phyloP scores from a whole-genome alignment of 2,797 vertebrate species.

The Champsocephalus gunnari region DNA sequence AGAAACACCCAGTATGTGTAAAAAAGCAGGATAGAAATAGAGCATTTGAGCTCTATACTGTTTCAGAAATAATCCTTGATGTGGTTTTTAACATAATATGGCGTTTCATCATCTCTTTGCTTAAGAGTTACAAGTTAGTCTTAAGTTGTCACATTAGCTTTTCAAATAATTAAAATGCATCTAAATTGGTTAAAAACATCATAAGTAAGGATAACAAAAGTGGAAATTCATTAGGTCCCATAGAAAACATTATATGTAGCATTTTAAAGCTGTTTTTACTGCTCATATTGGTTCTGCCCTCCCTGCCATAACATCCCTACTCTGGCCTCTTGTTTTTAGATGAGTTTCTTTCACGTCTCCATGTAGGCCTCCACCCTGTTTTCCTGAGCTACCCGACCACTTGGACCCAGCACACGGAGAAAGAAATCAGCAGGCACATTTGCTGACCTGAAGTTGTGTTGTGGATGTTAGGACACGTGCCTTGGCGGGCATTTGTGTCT shows the following conservation, averaged over 20 bases:
- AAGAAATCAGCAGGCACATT: slow-evolving; percentile 9
- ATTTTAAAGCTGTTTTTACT: slow-evolving; percentile 13
- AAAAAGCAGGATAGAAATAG: too few relatives aligned
- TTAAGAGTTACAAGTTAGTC: not conserved
- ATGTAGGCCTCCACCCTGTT: slow-evolving; percentile 61
- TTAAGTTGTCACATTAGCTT: not conserved
- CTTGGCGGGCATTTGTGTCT: slow-evolving; percentile 37
- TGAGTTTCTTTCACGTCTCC: slow-evolving; percentile 54
- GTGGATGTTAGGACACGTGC: slow-evolving; percentile 48
- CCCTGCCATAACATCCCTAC: slow-evolving; percentile 51
- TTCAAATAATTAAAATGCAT: not conserved
- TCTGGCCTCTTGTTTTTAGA: slow-evolving; percentile 67
- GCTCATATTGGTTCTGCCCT: slow-evolving; percentile 48
- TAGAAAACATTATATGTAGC: slow-evolving; percentile 20
- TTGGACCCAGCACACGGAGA: slow-evolving; percentile 12
- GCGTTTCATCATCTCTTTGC: not conserved
- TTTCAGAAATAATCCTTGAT: too few relatives aligned
- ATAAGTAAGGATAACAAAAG: slow-evolving; percentile 22
- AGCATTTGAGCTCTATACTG: too few relatives aligned
- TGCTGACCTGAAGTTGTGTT: slow-evolving; percentile 48
- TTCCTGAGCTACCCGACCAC: slow-evolving; percentile 40
- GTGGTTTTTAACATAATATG: too few relatives aligned
- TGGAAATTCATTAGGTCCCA: slow-evolving; percentile 18
- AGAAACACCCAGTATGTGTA: too few relatives aligned
- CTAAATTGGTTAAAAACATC: slow-evolving; percentile 3